phyloP scores from a whole-genome alignment of 1,140 invertebrate genomes.

The Agrypnia vestita region DNA sequence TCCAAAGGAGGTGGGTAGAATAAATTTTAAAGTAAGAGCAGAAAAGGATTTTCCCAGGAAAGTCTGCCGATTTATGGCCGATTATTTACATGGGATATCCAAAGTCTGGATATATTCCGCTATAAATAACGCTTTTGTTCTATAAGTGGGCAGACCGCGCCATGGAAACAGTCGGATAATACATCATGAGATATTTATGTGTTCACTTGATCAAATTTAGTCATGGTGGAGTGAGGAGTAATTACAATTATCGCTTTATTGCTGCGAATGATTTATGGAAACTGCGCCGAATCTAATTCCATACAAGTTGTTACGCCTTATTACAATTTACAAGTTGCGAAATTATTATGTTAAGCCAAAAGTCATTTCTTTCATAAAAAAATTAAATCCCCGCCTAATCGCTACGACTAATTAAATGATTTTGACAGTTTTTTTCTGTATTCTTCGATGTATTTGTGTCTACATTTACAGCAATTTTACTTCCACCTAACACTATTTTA shows the following conservation, averaged over 20 bases:
- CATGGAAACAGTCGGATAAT: slow-evolving; percentile 7
- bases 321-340: no score
- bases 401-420: no score
- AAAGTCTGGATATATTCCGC: slow-evolving; percentile 39
- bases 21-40: slow-evolving; percentile 59
- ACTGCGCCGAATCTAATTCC: background rate
- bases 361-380: no score
- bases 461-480: no score
- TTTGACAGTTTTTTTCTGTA: no score
- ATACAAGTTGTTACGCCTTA: background rate
- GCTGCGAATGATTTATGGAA: background rate
- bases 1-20: slow-evolving; percentile 25
- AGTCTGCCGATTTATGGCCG: slow-evolving; percentile 59
- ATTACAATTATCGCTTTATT: slow-evolving; percentile 17
- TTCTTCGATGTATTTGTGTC: no score
- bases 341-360: no score
- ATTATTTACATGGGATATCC: slow-evolving; percentile 52
- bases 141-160: slow-evolving; percentile 31
- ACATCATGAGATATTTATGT: slow-evolving; percentile 31
- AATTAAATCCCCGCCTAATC: no score
- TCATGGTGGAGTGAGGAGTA: background rate
- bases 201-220: slow-evolving; percentile 31
- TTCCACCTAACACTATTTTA: no score
- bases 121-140: slow-evolving; percentile 46
- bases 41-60: slow-evolving; percentile 55